These are phyloP conservation scores for Habrosyne pyritoides DNA, from an alignment of 2,888 invertebrate genomes.

Conservation along the genomic window DNA sequence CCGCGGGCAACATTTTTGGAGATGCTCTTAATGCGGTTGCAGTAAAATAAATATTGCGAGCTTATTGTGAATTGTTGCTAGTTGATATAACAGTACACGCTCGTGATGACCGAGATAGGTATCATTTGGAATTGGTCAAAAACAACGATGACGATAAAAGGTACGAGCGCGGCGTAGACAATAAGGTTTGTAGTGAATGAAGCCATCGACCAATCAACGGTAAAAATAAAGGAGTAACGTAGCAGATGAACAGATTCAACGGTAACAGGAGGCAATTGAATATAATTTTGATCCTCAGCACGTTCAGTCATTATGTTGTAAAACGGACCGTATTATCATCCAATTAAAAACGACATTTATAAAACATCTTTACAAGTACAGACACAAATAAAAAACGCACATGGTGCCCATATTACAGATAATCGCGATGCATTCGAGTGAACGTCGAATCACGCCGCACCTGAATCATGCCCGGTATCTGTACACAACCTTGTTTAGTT, in stretches of 20 bases:
- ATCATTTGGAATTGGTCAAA: slow-evolving; percentile 59
- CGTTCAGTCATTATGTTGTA: slow-evolving; percentile 31
- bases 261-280: slow-evolving; percentile 37
- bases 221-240: slow-evolving; percentile 55
- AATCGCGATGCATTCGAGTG: slow-evolving; percentile 50
- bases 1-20: slow-evolving; percentile 47
- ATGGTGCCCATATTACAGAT: slow-evolving; percentile 43
- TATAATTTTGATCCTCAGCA: slow-evolving; percentile 34
- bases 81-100: slow-evolving; percentile 63
- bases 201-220: slow-evolving; percentile 58
- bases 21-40: slow-evolving; percentile 44
- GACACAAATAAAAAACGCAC: slow-evolving; percentile 34
- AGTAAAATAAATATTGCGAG: slow-evolving; percentile 56
- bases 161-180: slow-evolving; percentile 49
- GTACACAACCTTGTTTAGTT: slow-evolving; percentile 58
- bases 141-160: slow-evolving; percentile 55
- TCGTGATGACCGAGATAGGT: slow-evolving; percentile 62
- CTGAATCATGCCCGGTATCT: slow-evolving; percentile 46
- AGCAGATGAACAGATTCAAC: slow-evolving; percentile 42
- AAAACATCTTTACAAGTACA: slow-evolving; percentile 20
- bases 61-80: slow-evolving; percentile 48
- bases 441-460: slow-evolving; percentile 48
- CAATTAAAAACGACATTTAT: slow-evolving; percentile 41
- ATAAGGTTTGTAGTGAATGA: slow-evolving; percentile 51
- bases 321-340: slow-evolving; percentile 29